Evolutionary conservation across 1,140 invertebrate genomes (phyloP), one percentile per base, ranked within the genome.

Genomic region (Venturia canescens): DNA sequence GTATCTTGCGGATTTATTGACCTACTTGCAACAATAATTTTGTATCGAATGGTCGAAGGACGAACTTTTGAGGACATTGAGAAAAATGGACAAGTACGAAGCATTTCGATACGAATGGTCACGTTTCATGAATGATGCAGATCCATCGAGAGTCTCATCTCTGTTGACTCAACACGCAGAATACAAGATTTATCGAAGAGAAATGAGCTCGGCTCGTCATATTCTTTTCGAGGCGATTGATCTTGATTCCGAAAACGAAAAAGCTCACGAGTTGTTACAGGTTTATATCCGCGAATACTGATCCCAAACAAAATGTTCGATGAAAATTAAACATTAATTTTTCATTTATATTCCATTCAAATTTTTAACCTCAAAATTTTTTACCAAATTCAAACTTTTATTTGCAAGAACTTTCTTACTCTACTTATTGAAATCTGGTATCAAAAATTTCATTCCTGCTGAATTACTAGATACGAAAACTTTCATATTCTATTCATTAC

Each of bases 181-280:
- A 48, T 86, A 83, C 44, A 86, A 84, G 29, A 84, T 86, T 75
- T 18, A 44, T 66, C 53, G 79, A 0, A 60, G 48, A 13, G 82
- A 86, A 71, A 83, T 84, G 53, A 63, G n/a, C 0, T 16, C 74
- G 13, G 83, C 83, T 18, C 84, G 84, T 13, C 80, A 80, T 3
- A 82, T 86, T 53, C 71, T 86, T 4, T 21, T 70, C 0, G 80
- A 83, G 21, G 84, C 84, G 15, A 34, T 86, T 0, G 1, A 72
- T 26, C 57, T 84, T 4, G 63, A 84, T 6, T 21, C 53, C 0
- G 13, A 80, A 16, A 84, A 86, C 48, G 34, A 13, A 1, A 27
- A 70, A 3, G 84, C 84, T 50, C 78, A 75, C 18, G 70, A 78
- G 66, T 78, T 83, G 3, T 57, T 86, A 26, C 76, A 86, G 84